Conservation (phyloP, 2,113 vertebrate species). For the Lynx canadensis region DNA sequence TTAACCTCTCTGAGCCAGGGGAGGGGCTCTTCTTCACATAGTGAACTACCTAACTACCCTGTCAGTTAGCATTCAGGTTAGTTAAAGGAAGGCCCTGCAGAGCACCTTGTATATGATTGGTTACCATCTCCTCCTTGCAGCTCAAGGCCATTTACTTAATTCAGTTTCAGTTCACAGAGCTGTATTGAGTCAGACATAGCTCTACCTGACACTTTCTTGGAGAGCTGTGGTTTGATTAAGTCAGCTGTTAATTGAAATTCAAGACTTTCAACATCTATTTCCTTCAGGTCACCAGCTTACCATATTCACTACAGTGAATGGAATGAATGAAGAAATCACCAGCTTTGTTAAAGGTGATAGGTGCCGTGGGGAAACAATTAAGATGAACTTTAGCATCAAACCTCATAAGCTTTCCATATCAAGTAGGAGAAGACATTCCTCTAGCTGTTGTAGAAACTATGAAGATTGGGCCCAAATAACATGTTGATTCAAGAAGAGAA, state of each 20-base stretch:
- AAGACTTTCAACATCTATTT: not conserved
- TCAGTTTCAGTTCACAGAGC: not conserved
- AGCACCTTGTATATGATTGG: accelerated
- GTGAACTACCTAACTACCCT: no score
- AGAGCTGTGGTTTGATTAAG: not conserved
- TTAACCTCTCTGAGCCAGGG: not conserved
- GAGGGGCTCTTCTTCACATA: not conserved
- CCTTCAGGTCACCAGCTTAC: not conserved
- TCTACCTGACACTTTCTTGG: not conserved
- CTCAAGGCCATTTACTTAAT: not conserved
- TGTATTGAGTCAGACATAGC: not conserved
- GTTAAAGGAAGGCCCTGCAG: not conserved
- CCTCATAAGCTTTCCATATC: not conserved
- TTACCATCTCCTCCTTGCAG: not conserved
- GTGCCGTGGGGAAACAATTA: not conserved
- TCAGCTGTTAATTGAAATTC: not conserved
- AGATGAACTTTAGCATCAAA: not conserved
- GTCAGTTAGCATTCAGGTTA: not conserved
- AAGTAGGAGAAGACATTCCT: not conserved
- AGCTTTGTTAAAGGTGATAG: not conserved
- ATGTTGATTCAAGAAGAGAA: not conserved
- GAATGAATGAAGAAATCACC: not conserved
- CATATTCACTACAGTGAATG: not conserved
- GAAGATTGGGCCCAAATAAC: not conserved
- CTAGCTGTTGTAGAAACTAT: not conserved